These are phyloP conservation scores for Noctua comes DNA, from an alignment of 2,888 invertebrate genomes.

Conservation along the genomic window DNA sequence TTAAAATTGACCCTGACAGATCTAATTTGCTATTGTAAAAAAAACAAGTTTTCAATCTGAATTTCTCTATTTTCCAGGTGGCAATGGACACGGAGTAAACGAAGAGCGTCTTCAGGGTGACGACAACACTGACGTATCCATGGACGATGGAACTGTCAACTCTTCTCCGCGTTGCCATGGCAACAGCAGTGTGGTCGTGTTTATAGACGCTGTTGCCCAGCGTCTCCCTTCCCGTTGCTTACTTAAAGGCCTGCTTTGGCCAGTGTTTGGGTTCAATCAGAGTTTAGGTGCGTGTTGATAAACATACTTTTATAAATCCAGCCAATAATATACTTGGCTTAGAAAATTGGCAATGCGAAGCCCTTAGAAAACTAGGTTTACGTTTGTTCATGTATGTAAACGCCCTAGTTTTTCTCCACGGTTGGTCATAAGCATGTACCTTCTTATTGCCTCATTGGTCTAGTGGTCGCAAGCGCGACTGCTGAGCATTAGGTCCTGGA, in stretches of 20 bases:
- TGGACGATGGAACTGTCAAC: slow-evolving; percentile 5
- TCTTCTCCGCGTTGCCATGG: slow-evolving; percentile 19
- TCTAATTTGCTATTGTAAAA: neutral
- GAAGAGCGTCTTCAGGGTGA: slow-evolving; percentile 73
- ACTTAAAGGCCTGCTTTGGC: slow-evolving; percentile 83
- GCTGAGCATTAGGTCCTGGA: too few species aligned
- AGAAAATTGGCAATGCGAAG: neutral
- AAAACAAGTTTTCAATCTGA: neutral
- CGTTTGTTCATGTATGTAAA: too few species aligned
- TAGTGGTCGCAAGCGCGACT: too few species aligned
- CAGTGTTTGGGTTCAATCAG: slow-evolving; percentile 76
- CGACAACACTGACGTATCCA: slow-evolving; percentile 48
- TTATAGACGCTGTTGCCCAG: slow-evolving; percentile 41
- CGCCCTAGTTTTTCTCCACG: too few species aligned
- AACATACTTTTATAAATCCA: neutral
- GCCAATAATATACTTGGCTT: neutral
- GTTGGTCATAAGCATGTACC: neutral
- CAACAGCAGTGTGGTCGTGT: slow-evolving; percentile 26
- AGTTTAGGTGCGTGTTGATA: slow-evolving; percentile 28
- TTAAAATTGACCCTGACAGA: neutral
- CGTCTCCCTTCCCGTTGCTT: slow-evolving; percentile 66
- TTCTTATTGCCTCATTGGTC: too few species aligned
- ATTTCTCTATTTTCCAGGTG: slow-evolving; percentile 77
- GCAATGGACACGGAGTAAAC: slow-evolving; percentile 89
- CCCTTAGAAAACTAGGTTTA: neutral